Evolutionary conservation across 2,888 invertebrate genomes (phyloP), one percentile per base, ranked within the genome.

Genomic region (Nephrotoma appendiculata): DNA sequence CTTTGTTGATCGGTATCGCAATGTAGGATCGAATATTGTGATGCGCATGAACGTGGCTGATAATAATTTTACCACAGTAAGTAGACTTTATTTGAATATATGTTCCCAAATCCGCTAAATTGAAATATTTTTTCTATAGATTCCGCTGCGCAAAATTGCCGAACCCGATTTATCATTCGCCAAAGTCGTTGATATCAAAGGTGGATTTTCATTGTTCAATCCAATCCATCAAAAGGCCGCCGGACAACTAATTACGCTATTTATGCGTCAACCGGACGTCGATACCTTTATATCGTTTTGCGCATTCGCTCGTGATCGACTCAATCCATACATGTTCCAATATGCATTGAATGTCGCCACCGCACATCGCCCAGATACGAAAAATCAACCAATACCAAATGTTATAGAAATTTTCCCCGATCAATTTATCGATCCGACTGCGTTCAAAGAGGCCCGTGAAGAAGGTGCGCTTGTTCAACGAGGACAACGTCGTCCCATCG

Each of bases 311-410:
- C 93, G 96, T 87, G 95, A 95, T 88, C 94, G 95, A 45, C 91
- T 97, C 11, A 97, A 97, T 91, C 95, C 97, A 0, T 95, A 95
- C 88, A 91, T 97, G 88, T 97, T 96, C 92, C 95, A 96, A 90
- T 97, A 97, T 90, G 94, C 95, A 85, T 93, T 94, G 71, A 95
- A 96, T 0, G 96, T 97, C 5, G 95, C 96, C 0, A 91, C 96
- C 41, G 93, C 95, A 89, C 96, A 96, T 92, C 91, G 92, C 5
- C 88, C 88, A 48, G 91, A 91, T 87, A 91, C 91, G 0, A 87
- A 88, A 1, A 86, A 89, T 86, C 89, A 96, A 31, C 93, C 93
- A 86, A 90, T 96, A 85, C 97, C 97, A 0, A 94, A 95, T 0
- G 94, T 97, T 88, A 94, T 94, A 57, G 95, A 96, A 90, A 93